Percentiles rank a stretch among this genome's conserved stretches.
Evolutionary conservation across 92 coral and sea anemone genomes (phyloP).

Genomic region (Nematostella vectensis): DNA sequence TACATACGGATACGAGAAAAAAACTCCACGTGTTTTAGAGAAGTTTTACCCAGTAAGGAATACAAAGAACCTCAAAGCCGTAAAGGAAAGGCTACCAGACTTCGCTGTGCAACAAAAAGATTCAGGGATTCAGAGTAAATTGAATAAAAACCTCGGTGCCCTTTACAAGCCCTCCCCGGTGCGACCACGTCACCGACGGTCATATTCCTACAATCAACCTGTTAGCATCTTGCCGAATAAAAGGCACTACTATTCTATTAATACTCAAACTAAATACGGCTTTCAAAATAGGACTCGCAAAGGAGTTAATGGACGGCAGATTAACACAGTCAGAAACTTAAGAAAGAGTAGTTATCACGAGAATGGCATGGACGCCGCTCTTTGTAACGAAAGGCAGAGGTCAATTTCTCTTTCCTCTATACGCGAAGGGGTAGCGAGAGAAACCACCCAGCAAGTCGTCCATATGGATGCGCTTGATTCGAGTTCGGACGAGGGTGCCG

Average conservation of each 20-base stretch:
- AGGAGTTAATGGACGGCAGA: neutral
- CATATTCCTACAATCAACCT: neutral
- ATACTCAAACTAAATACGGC: neutral
- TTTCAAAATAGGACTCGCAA: neutral
- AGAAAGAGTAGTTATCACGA: constrained; percentile 12
- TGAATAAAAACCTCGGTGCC: neutral
- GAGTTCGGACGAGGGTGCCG: neutral
- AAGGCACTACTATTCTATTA: constrained; percentile 5
- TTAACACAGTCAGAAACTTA: neutral
- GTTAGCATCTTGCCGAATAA: neutral
- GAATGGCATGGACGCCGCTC: constrained; percentile 9
- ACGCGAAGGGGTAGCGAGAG: neutral
- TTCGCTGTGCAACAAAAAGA: constrained; percentile 8
- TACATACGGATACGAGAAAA: constrained; percentile 3
- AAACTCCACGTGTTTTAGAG: constrained; percentile 1
- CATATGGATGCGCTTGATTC: neutral
- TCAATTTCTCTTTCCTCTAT: constrained; percentile 8
- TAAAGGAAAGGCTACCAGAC: constrained; percentile 23
- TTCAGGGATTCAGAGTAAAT: constrained; percentile 1
- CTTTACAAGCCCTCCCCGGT: neutral
- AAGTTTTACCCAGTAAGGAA: constrained; percentile 13
- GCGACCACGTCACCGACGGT: neutral
- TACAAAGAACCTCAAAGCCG: constrained; percentile 1
- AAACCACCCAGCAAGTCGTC: neutral
- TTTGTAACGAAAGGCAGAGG: constrained; percentile 14